A percentile compares a stretch with the other conserved stretches of the same genome.
These are phyloP conservation scores for Neuroscelio doddi DNA, from an alignment of 2,888 invertebrate genomes.

Conservation along the genomic window DNA sequence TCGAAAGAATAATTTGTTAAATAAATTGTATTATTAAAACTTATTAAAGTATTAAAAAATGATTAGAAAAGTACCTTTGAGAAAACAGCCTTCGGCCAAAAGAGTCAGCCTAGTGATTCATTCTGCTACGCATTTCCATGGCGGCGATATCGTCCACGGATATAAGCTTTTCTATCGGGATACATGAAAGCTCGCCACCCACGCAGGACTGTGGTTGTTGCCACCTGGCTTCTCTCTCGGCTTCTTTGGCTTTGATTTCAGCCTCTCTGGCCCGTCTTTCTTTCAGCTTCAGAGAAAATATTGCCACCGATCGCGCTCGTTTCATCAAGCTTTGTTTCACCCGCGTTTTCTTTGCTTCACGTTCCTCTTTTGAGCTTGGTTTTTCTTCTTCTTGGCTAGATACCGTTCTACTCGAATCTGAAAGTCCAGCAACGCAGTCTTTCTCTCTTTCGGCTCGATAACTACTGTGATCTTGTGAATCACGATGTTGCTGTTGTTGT, in stretches of 20 bases:
- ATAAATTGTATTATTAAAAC: no score
- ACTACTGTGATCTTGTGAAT: constrained; percentile 53
- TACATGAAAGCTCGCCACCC: constrained; percentile 88
- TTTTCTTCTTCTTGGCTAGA: constrained; percentile 75
- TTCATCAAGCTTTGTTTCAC: constrained; percentile 86
- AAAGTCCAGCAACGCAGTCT: constrained; percentile 68
- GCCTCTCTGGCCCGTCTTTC: constrained; percentile 86
- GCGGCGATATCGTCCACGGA: constrained; percentile 73
- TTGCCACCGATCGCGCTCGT: constrained; percentile 87
- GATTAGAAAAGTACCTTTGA: no score
- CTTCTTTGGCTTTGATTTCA: constrained; percentile 78
- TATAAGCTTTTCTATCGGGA: constrained; percentile 85
- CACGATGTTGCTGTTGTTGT: constrained; percentile 50
- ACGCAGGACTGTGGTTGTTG: constrained; percentile 77
- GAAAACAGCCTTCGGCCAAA: constrained; percentile 32
- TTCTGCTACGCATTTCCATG: constrained; percentile 67
- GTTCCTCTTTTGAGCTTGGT: constrained; percentile 72
- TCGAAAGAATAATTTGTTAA: no score
- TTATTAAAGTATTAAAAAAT: no score
- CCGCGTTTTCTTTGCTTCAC: constrained; percentile 79
- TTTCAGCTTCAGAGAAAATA: constrained; percentile 87
- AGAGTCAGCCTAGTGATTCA: constrained; percentile 67
- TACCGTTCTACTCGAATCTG: constrained; percentile 75
- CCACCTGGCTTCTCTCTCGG: constrained; percentile 75
- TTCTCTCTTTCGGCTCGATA: constrained; percentile 47